Percentiles rank a stretch among this genome's conserved stretches.
phyloP scores from a whole-genome alignment of 2,113 vertebrate genomes.

The Crotophaga sulcirostris region DNA sequence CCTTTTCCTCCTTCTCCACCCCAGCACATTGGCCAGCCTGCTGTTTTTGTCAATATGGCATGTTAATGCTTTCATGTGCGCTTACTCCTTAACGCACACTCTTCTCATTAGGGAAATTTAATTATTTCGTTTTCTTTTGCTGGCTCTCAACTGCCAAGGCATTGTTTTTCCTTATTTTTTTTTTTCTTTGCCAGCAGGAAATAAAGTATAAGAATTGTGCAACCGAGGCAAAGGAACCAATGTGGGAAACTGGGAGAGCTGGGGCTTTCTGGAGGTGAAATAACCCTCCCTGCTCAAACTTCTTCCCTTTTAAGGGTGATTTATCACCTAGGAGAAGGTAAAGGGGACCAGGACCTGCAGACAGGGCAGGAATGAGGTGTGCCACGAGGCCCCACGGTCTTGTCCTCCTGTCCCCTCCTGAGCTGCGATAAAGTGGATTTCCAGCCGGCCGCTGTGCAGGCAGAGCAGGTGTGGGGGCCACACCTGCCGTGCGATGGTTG shows the following conservation, averaged over 20 bases:
- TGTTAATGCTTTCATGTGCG: not conserved
- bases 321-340: not conserved
- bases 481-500: not conserved
- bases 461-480: rapidly evolving
- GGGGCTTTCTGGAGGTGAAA: not conserved
- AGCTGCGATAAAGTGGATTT: not conserved
- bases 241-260: not conserved
- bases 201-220: not conserved
- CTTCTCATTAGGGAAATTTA: not conserved
- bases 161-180: not conserved
- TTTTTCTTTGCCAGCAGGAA: not conserved
- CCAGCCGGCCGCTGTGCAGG: rapidly evolving
- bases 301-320: not conserved
- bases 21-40: not conserved
- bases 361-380: not conserved
- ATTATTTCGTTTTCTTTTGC: not conserved
- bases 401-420: rapidly evolving
- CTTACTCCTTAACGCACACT: not conserved
- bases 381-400: not conserved
- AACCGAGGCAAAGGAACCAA: not conserved
- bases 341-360: not conserved
- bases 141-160: not conserved
- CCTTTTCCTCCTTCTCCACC: not conserved
- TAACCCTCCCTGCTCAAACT: not conserved
- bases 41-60: not conserved